Evolutionary conservation across 2,888 invertebrate species (phyloP), one percentile per base, ranked within the genome.

Genomic region (Pseudococcus jackbeardsleyi): DNA sequence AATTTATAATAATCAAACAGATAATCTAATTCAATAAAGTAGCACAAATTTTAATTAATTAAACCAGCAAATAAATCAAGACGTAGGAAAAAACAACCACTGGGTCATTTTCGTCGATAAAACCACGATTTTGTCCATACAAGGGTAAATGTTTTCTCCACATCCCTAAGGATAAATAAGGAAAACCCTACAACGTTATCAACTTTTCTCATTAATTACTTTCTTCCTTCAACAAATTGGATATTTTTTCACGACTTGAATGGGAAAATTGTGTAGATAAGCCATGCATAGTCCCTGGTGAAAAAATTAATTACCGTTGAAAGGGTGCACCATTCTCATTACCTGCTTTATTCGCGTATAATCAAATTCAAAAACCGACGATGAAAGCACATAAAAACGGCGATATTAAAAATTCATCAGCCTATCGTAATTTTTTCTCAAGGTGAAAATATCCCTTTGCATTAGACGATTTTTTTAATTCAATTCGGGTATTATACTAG

Each of bases 181-280:
- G 64, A 64, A 64, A 64, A 22, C 9, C 64, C 11, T 64, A 64
- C 22, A 64, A 64, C 64, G 64, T 19, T 9, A 22, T 22, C 22
- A 64, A 64, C 64, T 22, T 64, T 64, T 64, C 22, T 64, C 64
- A 64, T 64, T 64, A 64, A 64, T 64, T 22, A 59, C 59, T 59
- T 59, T 59, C 59, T 22, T 22, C n/a, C 22, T 64, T 22, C 59
- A 22, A 64, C 22, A 22, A 64, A 22, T 64, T 64, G 64, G 22
- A 7, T 64, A 64, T 11, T 64, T 64, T 64, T 64, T 64, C 64
- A 64, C 19, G 64, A 64, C 64, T 64, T 22, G 22, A 64, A 64
- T 64, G 54, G 15, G 54, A 7, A 64, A 64, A 15, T 22, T 64
- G 1, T 64, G 22, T 22, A 64, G 64, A 64, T 64, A 64, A 54